Conservation (phyloP, 2,888 invertebrate species). For the Himalopsyche kuldschensis region DNA sequence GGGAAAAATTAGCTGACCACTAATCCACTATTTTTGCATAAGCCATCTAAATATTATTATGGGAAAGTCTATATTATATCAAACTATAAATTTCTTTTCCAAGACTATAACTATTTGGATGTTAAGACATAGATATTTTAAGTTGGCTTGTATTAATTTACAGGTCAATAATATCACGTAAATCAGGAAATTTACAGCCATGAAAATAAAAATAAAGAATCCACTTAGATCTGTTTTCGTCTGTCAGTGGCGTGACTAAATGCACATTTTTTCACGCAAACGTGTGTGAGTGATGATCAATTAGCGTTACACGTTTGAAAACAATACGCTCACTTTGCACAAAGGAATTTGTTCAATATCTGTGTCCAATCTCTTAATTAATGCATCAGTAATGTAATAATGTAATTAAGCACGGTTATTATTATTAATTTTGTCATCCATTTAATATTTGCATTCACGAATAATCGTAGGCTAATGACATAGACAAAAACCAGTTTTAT, state of each 20-base stretch:
- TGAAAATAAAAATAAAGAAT: not conserved
- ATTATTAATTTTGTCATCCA: not conserved
- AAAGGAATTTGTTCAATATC: not conserved
- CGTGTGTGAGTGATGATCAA: not conserved
- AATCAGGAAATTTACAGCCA: not conserved
- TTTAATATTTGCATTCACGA: not conserved
- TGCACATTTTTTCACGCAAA: not conserved
- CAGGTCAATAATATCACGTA: no score
- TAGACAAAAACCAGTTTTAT: no score
- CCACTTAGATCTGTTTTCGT: not conserved
- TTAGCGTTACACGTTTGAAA: not conserved
- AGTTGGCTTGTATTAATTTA: no score
- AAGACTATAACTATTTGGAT: no score
- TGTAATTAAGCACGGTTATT: not conserved
- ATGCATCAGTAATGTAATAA: not conserved
- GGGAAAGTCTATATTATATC: no score
- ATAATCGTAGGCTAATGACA: not conserved
- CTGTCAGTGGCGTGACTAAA: not conserved
- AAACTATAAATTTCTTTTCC: no score
- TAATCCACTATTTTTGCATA: no score
- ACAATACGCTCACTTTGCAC: not conserved
- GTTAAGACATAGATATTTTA: no score
- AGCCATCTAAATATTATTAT: no score
- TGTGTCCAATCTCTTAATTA: not conserved
- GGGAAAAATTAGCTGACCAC: no score